phyloP scores from a whole-genome alignment of 2,888 invertebrate species.

The Mythimna ferrago region DNA sequence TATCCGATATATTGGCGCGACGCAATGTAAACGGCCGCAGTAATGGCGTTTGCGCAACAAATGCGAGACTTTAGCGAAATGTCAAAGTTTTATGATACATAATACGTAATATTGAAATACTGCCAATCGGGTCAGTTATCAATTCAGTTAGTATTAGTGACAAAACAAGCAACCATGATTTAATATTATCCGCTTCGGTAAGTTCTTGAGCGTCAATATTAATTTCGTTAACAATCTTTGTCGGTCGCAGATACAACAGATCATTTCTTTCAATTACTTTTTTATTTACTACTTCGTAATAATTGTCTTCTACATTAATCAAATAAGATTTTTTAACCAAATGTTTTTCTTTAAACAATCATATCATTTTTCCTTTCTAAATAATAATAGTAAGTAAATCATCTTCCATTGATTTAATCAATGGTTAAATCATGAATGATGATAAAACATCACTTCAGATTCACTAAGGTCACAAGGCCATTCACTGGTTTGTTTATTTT shows the following conservation, averaged over 20 bases:
- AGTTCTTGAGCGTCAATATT: neutral
- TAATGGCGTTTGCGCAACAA: conserved; percentile 52
- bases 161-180: neutral
- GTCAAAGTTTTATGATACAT: conserved; percentile 51
- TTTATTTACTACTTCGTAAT: neutral
- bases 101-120: conserved; percentile 38
- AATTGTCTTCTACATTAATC: neutral
- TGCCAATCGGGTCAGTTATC: conserved; percentile 17
- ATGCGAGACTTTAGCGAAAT: conserved; percentile 53
- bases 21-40: conserved; percentile 56
- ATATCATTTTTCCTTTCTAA: neutral
- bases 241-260: neutral
- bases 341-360: neutral
- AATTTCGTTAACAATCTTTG: neutral
- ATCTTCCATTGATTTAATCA: conserved; percentile 8
- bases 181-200: neutral
- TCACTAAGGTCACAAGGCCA: conserved; percentile 44
- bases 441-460: conserved; percentile 17
- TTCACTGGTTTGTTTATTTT: conserved; percentile 51
- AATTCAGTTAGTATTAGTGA: neutral
- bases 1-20: conserved; percentile 73
- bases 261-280: neutral
- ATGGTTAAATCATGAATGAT: conserved; percentile 11
- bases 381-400: neutral
- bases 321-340: conserved; percentile 1